Evolutionary conservation across 2,888 invertebrate species (phyloP), one percentile per base, ranked within the genome.

Genomic region (Melinaea marsaeus): DNA sequence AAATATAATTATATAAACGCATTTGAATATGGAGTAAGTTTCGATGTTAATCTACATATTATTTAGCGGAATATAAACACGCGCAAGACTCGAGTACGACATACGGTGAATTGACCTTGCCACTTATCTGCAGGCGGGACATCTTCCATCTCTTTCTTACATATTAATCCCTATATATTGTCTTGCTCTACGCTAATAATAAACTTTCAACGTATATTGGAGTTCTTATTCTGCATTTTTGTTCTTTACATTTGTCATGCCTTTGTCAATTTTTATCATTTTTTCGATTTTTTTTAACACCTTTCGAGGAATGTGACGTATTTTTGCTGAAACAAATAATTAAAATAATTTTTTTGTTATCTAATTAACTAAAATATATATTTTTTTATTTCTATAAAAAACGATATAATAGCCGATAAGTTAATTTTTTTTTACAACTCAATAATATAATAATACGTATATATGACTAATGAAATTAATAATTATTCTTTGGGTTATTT

Each of bases 171-270:
- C 87, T 86, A 85, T 69, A 62, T 54, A 63, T 74, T 57, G 64
- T 86, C 87, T 77, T 83, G 48, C 75, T 84, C 82, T 71, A 64
- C 66, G 75, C 88, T 89, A 88, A 83, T 87, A 86, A 88, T 89
- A 89, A 84, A 80, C 78, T 71, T 72, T 69, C 42, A 56, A 65
- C 63, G 65, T 62, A 61, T 57, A 63, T 48, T 58, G 56, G 57
- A 66, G 67, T 70, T 72, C 79, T 79, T 79, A 79, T 79, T 78
- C 68, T 75, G 76, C 76, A 80, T 80, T 78, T 77, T 79, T 81
- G 67, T 72, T 76, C 72, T 74, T 74, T 69, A 73, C 74, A 71
- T 71, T 77, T 74, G 75, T 74, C 73, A 71, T 74, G 60, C 68
- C 70, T 72, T 70, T 57, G 58, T 72, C 9, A 37, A 37, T 6